phyloP scores from a whole-genome alignment of 92 coral and sea anemone species.

The Scolanthus callimorphus region DNA sequence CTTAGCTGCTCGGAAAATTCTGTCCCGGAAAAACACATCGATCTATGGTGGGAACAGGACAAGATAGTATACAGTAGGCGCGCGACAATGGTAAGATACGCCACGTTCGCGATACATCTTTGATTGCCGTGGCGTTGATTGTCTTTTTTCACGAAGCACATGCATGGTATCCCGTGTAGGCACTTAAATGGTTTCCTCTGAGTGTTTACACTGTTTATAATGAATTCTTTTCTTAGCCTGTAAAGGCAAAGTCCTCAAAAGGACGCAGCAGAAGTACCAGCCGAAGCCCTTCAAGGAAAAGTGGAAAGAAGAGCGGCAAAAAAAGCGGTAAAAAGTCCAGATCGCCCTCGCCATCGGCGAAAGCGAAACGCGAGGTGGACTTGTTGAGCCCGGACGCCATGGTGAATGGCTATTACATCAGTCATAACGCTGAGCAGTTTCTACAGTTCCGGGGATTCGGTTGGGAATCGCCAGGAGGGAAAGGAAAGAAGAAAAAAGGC shows the following conservation, averaged over 20 bases:
- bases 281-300: slow-evolving; percentile 87
- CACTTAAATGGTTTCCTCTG: background rate
- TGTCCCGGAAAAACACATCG: no score
- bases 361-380: slow-evolving; percentile 56
- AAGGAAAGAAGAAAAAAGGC: slow-evolving; percentile 66
- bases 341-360: slow-evolving; percentile 74
- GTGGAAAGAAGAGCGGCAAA: slow-evolving; percentile 39
- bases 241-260: slow-evolving; percentile 72
- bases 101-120: no score
- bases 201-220: background rate
- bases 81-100: slow-evolving; percentile 31
- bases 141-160: background rate
- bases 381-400: slow-evolving; percentile 92
- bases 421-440: slow-evolving; percentile 91
- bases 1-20: no score
- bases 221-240: slow-evolving; percentile 19
- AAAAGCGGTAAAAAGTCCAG: slow-evolving; percentile 78
- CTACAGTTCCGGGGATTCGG: slow-evolving; percentile 83
- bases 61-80: no score
- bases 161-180: background rate
- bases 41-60: no score
- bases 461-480: slow-evolving; percentile 58
- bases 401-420: slow-evolving; percentile 95
- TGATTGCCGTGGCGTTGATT: background rate
- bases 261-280: slow-evolving; percentile 76